These are phyloP conservation scores for Bembecia ichneumoniformis DNA, from an alignment of 2,888 invertebrate species.

Conservation along the genomic window DNA sequence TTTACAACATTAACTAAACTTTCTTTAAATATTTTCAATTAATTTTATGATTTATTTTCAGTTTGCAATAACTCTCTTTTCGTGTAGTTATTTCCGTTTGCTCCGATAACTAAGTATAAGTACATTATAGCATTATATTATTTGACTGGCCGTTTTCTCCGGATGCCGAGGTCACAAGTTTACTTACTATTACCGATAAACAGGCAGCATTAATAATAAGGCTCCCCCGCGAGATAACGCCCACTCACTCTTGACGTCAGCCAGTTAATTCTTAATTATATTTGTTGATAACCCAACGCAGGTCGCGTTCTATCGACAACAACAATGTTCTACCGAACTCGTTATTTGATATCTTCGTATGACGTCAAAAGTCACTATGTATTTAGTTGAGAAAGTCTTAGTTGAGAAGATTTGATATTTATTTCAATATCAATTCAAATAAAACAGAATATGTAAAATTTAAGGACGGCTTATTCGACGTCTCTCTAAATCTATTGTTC, in stretches of 20 bases:
- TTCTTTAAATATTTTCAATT: too few relatives aligned
- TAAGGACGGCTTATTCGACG: too few relatives aligned
- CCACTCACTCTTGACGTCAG: slow-evolving; percentile 25
- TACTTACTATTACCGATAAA: slow-evolving; percentile 3
- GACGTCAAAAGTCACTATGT: slow-evolving; percentile 16
- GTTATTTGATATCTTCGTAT: slow-evolving; percentile 6
- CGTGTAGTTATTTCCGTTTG: not conserved
- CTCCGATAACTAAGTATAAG: not conserved
- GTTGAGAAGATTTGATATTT: too few relatives aligned
- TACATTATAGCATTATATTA: too few relatives aligned
- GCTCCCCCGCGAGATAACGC: slow-evolving; percentile 14
- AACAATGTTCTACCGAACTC: not conserved
- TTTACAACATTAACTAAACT: too few relatives aligned
- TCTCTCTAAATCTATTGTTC: too few relatives aligned
- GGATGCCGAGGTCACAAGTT: slow-evolving; percentile 3
- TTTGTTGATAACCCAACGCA: slow-evolving; percentile 31
- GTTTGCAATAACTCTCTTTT: not conserved
- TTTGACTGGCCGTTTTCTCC: not conserved
- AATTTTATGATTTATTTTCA: too few relatives aligned
- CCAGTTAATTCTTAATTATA: slow-evolving; percentile 30
- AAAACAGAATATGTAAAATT: too few relatives aligned
- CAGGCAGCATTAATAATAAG: slow-evolving; percentile 7
- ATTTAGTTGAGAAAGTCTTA: too few relatives aligned
- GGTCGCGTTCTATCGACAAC: slow-evolving; percentile 1
- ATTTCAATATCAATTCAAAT: too few relatives aligned